Base-by-base conservation (phyloP, 2,888 invertebrate species). In the Plagodis pulveraria region DNA sequence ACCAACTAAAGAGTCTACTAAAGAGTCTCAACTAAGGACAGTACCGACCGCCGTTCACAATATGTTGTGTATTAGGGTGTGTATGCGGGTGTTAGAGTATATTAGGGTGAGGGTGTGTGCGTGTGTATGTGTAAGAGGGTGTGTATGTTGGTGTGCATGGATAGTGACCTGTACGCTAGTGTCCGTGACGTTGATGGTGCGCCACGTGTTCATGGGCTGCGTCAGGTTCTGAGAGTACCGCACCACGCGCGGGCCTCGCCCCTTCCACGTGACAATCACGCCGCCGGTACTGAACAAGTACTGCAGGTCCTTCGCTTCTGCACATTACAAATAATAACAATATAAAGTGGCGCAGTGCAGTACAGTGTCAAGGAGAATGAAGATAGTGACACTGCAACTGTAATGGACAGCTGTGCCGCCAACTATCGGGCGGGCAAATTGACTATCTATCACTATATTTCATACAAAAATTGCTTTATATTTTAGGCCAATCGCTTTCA, bases 181-280 rank as follows among this genome's bases (percentile, higher is more conserved):
- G 4, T 77, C 77, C 0, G 81, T 80, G 38, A 87, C 88, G 50
- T 83, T 80, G 54, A 84, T 63, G 0, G 68, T 70, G 10, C 58
- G 70, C 95, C 95, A 95, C 32, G 80, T 72, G 44, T 91, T 86
- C 2, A 93, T 66, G 0, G 92, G 84, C 40, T 82, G 81, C 0
- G 86, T 88, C 43, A 90, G 83, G 77, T 93, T 91, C 74, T 90
- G 89, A 34, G 93, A 88, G 80, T 93, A 94, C 55, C 89, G 84
- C 62, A 95, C 90, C 34, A 88, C 79, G 63, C 94, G 93, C 4
- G 86, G 82, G 2, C 70, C 86, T 63, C 63, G 85, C 0, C 87
- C 71, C 2, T 47, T 55, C 89, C 89, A 89, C 34, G 72, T 72
- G 61, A 91, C 81, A 7, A 55, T 58, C 55, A 90, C 70, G 0